Evolutionary conservation across 2,113 vertebrate genomes (phyloP).

Genomic region (Pomatorhinus ruficollis): DNA sequence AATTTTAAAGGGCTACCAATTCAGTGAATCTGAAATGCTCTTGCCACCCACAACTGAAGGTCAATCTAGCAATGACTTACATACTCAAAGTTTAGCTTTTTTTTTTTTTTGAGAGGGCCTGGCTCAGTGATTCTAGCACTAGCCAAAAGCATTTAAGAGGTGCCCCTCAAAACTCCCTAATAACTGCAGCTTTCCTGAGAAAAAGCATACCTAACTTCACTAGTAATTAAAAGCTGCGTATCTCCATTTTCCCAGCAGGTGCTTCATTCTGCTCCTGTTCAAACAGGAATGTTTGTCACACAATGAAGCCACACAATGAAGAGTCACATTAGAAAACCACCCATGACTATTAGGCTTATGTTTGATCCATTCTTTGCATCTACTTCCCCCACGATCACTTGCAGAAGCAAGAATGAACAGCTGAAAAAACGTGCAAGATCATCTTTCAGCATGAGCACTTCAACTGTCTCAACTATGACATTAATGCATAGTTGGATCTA

Average conservation of each 20-base stretch:
- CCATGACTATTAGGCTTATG: not conserved
- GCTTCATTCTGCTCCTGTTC: not conserved
- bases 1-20: not conserved
- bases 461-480: slow-evolving; percentile 24
- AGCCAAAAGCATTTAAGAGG: not conserved
- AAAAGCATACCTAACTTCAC: not conserved
- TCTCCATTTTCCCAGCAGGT: not conserved
- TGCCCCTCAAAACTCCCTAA: not conserved
- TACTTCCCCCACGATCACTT: not conserved
- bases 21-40: not conserved
- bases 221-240: not conserved
- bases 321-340: not conserved
- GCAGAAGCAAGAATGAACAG: slow-evolving; percentile 17
- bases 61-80: not conserved
- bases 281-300: not conserved
- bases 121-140: not conserved
- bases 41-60: not conserved
- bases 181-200: not conserved
- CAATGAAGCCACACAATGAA: not conserved
- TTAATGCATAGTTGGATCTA: not conserved
- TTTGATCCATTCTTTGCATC: not conserved
- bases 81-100: not conserved
- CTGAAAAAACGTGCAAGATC: slow-evolving; percentile 7
- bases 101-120: not conserved
- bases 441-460: slow-evolving; percentile 35